phyloP scores from a whole-genome alignment of 2,113 vertebrate species.

The Hippocampus abdominalis region DNA sequence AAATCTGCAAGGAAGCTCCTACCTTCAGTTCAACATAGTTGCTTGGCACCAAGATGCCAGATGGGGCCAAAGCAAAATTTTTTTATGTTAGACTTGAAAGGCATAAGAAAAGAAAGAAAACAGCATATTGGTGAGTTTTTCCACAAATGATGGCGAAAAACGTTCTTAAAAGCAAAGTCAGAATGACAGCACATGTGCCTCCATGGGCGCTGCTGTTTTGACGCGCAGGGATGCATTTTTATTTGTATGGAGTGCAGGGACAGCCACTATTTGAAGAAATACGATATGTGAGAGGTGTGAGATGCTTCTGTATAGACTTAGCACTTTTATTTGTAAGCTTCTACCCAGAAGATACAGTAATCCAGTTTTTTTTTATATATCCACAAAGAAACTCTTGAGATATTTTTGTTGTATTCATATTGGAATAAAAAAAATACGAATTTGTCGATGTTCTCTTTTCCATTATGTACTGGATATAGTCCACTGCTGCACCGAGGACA shows the following conservation, averaged over 20 bases:
- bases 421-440: constrained; percentile 25
- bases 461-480: neutral
- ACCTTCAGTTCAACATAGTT: no score
- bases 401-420: constrained; percentile 16
- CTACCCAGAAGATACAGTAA: constrained; percentile 6
- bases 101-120: no score
- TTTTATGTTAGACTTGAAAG: no score
- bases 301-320: constrained; percentile 13
- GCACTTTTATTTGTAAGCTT: constrained; percentile 39
- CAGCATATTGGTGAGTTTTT: no score
- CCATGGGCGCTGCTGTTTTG: neutral
- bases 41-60: no score
- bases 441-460: neutral
- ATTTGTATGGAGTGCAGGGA: no score
- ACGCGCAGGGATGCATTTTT: no score
- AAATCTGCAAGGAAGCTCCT: no score
- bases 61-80: no score
- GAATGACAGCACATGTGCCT: no score
- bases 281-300: neutral
- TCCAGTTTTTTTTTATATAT: constrained; percentile 38
- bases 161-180: no score
- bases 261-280: neutral
- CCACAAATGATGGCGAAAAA: no score
- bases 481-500: constrained; percentile 50
- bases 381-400: neutral